phyloP scores from a whole-genome alignment of 2,888 invertebrate genomes.

The Dryobota labecula region DNA sequence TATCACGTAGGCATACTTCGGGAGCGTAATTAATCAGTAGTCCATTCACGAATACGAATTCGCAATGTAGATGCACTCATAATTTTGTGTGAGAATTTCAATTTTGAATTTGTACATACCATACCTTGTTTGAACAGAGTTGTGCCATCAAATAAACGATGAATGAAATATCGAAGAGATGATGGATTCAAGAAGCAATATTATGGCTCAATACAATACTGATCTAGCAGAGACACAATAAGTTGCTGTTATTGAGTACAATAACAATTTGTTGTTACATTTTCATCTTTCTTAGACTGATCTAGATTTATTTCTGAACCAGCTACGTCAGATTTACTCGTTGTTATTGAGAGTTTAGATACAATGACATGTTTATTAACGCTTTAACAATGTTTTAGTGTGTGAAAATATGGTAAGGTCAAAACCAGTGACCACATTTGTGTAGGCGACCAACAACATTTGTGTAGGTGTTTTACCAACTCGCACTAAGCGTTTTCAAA shows the following conservation, averaged over 20 bases:
- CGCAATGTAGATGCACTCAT: conserved; percentile 68
- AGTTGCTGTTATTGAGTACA: conserved; percentile 10
- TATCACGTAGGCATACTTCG: conserved; percentile 68
- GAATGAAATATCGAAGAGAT: conserved; percentile 9
- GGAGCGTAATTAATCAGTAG: conserved; percentile 72
- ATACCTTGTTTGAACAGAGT: not conserved
- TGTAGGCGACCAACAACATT: too few species aligned
- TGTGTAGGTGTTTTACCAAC: too few species aligned
- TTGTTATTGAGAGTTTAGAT: not conserved
- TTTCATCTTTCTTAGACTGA: not conserved
- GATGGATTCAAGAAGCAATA: conserved; percentile 23
- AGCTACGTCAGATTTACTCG: not conserved
- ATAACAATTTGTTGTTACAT: conserved; percentile 13
- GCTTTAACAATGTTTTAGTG: not conserved
- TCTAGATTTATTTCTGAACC: conserved; percentile 5
- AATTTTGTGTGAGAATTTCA: conserved; percentile 56
- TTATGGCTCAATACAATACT: conserved; percentile 19
- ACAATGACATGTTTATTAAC: not conserved
- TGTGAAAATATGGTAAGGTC: not conserved
- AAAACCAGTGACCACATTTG: conserved; percentile 3
- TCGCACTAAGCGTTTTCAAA: too few species aligned
- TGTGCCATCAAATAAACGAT: not conserved
- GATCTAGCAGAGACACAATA: conserved; percentile 15
- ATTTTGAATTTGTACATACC: conserved; percentile 25
- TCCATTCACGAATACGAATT: conserved; percentile 69